Percentiles rank a stretch among this genome's conserved stretches.
Conservation (phyloP, 2,888 invertebrate species). For the Elegia similella region DNA sequence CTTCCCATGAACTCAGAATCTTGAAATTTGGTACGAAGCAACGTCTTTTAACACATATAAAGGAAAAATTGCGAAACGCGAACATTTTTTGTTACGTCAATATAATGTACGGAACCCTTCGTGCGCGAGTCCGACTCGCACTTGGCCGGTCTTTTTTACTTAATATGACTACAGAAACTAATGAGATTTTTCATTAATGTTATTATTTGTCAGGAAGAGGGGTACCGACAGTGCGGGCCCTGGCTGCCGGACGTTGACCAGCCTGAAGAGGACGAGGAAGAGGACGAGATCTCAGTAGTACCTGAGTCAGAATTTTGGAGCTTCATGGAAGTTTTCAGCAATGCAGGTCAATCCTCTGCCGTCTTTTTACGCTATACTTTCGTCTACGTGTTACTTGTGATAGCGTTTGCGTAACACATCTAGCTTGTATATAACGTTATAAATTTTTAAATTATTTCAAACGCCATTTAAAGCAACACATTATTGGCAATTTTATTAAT, state of each 20-base stretch:
- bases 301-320: not conserved
- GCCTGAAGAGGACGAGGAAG: slow-evolving; percentile 23
- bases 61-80: too few relatives aligned
- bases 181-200: not conserved
- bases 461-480: not conserved
- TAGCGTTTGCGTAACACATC: not conserved
- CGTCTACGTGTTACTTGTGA: not conserved
- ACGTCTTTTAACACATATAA: too few relatives aligned
- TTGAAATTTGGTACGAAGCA: too few relatives aligned
- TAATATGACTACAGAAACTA: too few relatives aligned
- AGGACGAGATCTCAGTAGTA: not conserved
- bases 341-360: not conserved
- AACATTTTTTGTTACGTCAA: too few relatives aligned
- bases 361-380: not conserved
- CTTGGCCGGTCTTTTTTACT: too few relatives aligned
- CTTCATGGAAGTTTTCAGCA: not conserved
- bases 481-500: too few relatives aligned
- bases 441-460: not conserved
- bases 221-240: slow-evolving; percentile 71
- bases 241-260: slow-evolving; percentile 61
- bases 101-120: too few relatives aligned
- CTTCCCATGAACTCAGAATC: too few relatives aligned
- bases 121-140: too few relatives aligned
- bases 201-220: slow-evolving; percentile 55
- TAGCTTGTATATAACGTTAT: too few relatives aligned